These are phyloP conservation scores for Murina feae DNA, from an alignment of 2,113 vertebrate genomes.

Conservation along the genomic window DNA sequence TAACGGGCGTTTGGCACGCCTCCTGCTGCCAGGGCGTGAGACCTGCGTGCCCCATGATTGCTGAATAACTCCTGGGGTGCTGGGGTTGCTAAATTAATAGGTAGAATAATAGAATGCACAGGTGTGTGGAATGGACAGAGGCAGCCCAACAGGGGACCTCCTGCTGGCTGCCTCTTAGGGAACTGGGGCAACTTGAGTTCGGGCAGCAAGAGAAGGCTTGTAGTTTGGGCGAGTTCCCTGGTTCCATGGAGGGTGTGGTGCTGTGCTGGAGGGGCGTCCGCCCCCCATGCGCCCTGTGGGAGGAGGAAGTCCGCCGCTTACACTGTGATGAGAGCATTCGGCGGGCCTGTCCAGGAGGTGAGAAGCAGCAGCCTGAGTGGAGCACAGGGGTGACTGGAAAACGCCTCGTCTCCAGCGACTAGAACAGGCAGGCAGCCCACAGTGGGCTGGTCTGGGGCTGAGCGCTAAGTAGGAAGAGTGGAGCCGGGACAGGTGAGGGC, in stretches of 20 bases:
- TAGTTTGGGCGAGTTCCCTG: neutral
- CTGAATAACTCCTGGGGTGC: constrained; percentile 55
- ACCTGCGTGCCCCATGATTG: constrained; percentile 54
- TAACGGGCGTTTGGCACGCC: constrained; percentile 57
- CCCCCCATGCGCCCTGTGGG: neutral
- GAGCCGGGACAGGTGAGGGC: neutral
- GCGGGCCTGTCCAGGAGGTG: neutral
- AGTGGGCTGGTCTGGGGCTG: too few species aligned
- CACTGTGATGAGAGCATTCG: neutral
- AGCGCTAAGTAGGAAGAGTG: neutral
- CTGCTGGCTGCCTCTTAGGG: constrained; percentile 20
- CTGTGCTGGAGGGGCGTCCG: neutral
- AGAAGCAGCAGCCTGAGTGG: neutral
- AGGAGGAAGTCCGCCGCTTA: neutral
- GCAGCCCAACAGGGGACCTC: neutral
- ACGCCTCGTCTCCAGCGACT: neutral
- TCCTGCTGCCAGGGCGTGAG: neutral
- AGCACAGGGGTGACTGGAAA: neutral
- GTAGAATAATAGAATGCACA: constrained; percentile 55
- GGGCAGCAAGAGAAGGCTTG: neutral
- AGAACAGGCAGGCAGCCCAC: neutral
- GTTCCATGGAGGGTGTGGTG: neutral
- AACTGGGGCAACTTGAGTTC: neutral
- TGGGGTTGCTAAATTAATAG: constrained; percentile 64
- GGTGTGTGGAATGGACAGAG: constrained; percentile 38